A percentile compares a stretch with the other conserved stretches of the same genome.
Conservation (phyloP, 2,888 invertebrate species). For the Drosophila siamana region DNA sequence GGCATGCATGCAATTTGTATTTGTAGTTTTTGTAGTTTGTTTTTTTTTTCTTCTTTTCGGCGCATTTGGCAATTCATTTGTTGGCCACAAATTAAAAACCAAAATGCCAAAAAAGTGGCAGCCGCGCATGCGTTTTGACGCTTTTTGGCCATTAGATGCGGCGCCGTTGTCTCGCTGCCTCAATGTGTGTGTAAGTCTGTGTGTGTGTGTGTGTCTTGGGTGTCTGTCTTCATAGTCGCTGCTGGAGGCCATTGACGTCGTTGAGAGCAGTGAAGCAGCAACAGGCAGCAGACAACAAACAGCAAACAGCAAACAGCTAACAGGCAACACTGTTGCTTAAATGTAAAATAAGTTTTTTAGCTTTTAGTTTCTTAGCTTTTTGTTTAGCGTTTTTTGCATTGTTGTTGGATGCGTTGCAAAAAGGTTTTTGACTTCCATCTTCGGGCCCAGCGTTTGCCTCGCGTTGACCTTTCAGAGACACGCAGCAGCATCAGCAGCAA, state of each 20-base stretch:
- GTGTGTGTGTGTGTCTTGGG: slow-evolving; percentile 22
- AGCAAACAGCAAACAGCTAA: slow-evolving; percentile 8
- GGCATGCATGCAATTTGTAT: slow-evolving; percentile 71
- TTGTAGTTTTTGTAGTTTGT: slow-evolving; percentile 20
- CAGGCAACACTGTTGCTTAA: slow-evolving; percentile 42
- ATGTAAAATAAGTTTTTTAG: slow-evolving; percentile 43
- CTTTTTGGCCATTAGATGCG: slow-evolving; percentile 59
- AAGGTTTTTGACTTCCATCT: slow-evolving; percentile 36
- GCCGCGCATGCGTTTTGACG: slow-evolving; percentile 57
- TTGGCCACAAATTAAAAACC: slow-evolving; percentile 19
- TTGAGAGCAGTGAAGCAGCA: slow-evolving; percentile 69
- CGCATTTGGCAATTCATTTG: slow-evolving; percentile 32
- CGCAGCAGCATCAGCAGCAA: slow-evolving; percentile 19
- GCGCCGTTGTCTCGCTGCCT: slow-evolving; percentile 25
- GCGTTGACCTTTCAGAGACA: slow-evolving; percentile 30
- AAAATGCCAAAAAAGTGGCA: slow-evolving; percentile 16
- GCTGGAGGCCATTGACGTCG: slow-evolving; percentile 73
- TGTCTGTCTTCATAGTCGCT: slow-evolving; percentile 36
- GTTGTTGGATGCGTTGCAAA: slow-evolving; percentile 30
- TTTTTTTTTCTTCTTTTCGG: too few relatives aligned
- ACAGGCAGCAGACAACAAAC: slow-evolving; percentile 14
- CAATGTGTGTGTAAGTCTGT: slow-evolving; percentile 25
- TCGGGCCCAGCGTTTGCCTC: slow-evolving; percentile 5
- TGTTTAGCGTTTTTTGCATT: slow-evolving; percentile 47
- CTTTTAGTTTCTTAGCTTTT: slow-evolving; percentile 21